phyloP scores from a whole-genome alignment of 1,140 invertebrate species.

The Bombus sibiricus region DNA sequence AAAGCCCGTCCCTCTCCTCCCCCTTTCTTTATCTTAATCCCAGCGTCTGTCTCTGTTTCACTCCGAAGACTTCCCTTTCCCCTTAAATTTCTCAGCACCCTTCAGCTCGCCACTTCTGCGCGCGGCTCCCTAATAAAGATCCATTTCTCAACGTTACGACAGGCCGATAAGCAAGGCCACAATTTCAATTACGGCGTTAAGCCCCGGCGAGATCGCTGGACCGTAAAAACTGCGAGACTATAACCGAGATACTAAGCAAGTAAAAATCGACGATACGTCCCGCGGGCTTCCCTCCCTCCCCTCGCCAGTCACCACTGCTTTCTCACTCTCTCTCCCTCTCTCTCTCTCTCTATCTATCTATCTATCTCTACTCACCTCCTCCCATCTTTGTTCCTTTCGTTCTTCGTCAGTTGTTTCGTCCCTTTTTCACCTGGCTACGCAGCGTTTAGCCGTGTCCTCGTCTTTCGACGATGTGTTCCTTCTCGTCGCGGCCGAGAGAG shows the following conservation, averaged over 20 bases:
- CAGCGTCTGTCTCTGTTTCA: slow-evolving; percentile 23
- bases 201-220: slow-evolving; percentile 60
- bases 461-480: background rate
- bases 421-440: background rate
- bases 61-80: background rate
- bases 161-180: slow-evolving; percentile 71
- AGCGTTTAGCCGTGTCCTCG: slow-evolving; percentile 24
- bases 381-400: slow-evolving; percentile 7
- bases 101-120: slow-evolving; percentile 46
- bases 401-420: background rate
- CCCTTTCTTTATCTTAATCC: slow-evolving; percentile 63
- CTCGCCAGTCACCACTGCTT: background rate
- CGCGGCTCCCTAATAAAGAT: slow-evolving; percentile 68
- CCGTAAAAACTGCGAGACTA: slow-evolving; percentile 71
- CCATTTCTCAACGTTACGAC: slow-evolving; percentile 71
- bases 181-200: slow-evolving; percentile 71
- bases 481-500: background rate
- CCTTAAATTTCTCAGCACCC: slow-evolving; percentile 37
- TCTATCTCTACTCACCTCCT: background rate
- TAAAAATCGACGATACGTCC: slow-evolving; percentile 70
- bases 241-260: slow-evolving; percentile 71
- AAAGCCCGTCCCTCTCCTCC: background rate
- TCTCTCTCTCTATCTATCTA: background rate
- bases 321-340: background rate
- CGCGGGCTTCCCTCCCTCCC: slow-evolving; percentile 51